Percentiles rank a stretch among this genome's conserved stretches.
Conservation (phyloP, 2,797 vertebrate genomes). For the Aldrovandia affinis region DNA sequence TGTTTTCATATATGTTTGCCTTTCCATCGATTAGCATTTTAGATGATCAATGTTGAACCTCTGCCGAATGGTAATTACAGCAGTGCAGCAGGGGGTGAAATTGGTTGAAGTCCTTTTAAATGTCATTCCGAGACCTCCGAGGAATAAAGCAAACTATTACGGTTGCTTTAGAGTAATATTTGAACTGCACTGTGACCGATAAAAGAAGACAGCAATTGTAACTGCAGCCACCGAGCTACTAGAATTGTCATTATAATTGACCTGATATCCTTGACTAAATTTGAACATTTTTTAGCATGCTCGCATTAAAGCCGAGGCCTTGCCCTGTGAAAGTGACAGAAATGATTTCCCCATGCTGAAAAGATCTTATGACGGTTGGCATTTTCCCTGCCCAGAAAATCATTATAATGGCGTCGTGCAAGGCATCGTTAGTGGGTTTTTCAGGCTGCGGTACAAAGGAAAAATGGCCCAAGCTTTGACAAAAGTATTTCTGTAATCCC, state of each 20-base stretch:
- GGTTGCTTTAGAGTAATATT: neutral
- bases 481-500: conserved; percentile 22
- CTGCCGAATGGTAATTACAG: neutral
- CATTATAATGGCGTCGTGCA: conserved; percentile 22
- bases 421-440: neutral
- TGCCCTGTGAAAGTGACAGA: neutral
- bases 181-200: neutral
- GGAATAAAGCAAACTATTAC: neutral
- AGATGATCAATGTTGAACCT: neutral
- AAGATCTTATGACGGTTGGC: conserved; percentile 9
- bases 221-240: neutral
- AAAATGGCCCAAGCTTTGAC: conserved; percentile 19
- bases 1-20: neutral
- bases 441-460: neutral
- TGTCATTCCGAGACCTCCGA: neutral
- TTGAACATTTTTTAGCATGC: neutral
- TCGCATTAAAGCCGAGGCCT: neutral
- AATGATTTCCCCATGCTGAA: neutral
- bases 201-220: neutral
- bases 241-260: neutral
- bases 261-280: conserved; percentile 1
- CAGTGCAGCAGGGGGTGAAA: neutral
- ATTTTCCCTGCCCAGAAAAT: conserved; percentile 19
- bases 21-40: neutral
- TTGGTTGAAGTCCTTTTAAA: neutral